Conservation (phyloP, 2,888 invertebrate species). For the Caenorhabditis panamensis region DNA sequence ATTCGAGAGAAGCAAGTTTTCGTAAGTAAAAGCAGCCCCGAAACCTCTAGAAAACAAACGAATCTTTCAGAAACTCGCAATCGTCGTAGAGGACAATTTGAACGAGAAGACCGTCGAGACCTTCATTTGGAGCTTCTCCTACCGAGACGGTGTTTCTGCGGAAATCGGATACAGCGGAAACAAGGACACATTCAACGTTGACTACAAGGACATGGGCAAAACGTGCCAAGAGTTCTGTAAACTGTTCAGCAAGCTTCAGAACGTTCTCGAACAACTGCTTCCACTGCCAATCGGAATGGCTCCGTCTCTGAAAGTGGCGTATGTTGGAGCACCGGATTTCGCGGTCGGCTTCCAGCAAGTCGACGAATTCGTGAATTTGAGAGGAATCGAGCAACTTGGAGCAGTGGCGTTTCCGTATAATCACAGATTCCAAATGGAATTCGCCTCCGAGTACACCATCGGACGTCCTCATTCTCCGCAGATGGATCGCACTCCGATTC, state of each 20-base stretch:
- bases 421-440: background rate
- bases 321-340: constrained; percentile 24
- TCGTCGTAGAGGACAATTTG: constrained; percentile 28
- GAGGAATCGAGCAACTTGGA: no score
- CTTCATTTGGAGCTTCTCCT: constrained; percentile 48
- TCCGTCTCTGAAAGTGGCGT: constrained; percentile 42
- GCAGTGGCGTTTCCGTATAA: constrained; percentile 14
- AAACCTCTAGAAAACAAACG: no score
- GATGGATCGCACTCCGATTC: no score
- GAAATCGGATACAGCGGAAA: constrained; percentile 31
- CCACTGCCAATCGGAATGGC: constrained; percentile 30
- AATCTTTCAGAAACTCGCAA: constrained; percentile 54
- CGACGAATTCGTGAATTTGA: constrained; percentile 42
- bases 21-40: no score
- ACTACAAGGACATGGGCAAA: constrained; percentile 26
- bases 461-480: no score
- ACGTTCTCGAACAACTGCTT: background rate
- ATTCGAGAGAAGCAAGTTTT: constrained; percentile 7
- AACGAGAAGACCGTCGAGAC: constrained; percentile 22
- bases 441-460: no score
- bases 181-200: constrained; percentile 16
- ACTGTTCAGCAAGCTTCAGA: constrained; percentile 23
- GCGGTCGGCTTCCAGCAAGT: constrained; percentile 15
- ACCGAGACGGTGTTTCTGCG: background rate
- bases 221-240: constrained; percentile 45